These are phyloP conservation scores for Myioborus miniatus DNA, from an alignment of 2,797 vertebrate species.

Conservation along the genomic window DNA sequence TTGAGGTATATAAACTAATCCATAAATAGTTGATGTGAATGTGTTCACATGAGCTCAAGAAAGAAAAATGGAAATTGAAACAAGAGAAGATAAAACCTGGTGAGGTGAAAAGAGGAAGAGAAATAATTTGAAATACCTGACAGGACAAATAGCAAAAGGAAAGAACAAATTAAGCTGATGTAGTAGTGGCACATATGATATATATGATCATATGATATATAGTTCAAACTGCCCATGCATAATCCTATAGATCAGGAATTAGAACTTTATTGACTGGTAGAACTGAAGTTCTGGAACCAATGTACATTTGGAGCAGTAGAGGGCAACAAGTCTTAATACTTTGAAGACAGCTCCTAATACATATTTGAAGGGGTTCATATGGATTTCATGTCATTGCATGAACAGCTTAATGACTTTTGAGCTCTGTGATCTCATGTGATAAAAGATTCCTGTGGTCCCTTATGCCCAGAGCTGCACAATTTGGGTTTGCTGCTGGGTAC, in stretches of 20 bases:
- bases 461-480: not conserved
- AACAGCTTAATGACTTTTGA: not conserved
- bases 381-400: not conserved
- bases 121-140: not conserved
- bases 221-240: not conserved
- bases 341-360: not conserved
- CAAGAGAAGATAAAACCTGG: not conserved
- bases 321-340: not conserved
- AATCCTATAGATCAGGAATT: not conserved
- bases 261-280: not conserved
- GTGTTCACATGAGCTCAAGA: not conserved
- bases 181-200: not conserved
- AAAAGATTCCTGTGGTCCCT: not conserved
- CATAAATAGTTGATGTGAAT: not conserved
- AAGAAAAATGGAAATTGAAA: not conserved
- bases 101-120: not conserved
- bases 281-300: not conserved
- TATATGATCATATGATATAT: fast-evolving
- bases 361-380: not conserved
- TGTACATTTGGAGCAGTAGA: not conserved
- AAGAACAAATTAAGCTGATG: not conserved
- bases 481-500: not conserved
- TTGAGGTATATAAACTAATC: not conserved
- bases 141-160: not conserved
- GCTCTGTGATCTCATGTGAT: not conserved